Evolutionary conservation across 2,888 invertebrate genomes (phyloP).

Genomic region (Lissonota sp.): DNA sequence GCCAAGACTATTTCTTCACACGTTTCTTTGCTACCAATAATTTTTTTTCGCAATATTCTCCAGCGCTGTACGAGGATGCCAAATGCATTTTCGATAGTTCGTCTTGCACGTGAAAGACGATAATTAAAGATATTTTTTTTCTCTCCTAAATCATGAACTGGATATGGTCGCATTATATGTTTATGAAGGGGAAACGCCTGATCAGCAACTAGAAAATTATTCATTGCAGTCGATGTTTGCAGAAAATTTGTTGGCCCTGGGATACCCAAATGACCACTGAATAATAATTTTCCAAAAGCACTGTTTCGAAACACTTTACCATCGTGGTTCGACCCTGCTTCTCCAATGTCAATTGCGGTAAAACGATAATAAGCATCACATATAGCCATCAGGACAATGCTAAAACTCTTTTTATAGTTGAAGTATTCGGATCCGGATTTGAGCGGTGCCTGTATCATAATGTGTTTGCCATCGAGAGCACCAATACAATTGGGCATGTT

Average conservation of each 20-base stretch:
- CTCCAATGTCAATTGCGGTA: conserved; percentile 19
- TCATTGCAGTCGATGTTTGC: not conserved
- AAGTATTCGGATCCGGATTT: conserved; percentile 21
- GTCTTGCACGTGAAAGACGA: conserved; percentile 36
- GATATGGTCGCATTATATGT: conserved; percentile 30
- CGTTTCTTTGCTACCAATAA: conserved; percentile 8
- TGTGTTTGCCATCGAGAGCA: conserved; percentile 27
- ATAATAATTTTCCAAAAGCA: conserved; percentile 5
- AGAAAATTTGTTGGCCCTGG: conserved; percentile 7
- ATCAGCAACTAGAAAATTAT: conserved; percentile 10
- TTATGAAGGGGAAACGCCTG: conserved; percentile 12
- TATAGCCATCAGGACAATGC: conserved; percentile 37
- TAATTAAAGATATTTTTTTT: conserved; percentile 41
- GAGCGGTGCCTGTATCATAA: conserved; percentile 17
- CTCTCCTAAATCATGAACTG: conserved; percentile 6
- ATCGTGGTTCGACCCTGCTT: conserved; percentile 13
- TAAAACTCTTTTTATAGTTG: conserved; percentile 32
- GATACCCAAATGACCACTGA: not conserved
- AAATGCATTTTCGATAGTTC: conserved; percentile 40
- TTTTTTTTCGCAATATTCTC: conserved; percentile 26
- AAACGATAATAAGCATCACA: conserved; percentile 30
- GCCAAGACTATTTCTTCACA: conserved; percentile 17
- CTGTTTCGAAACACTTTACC: not conserved
- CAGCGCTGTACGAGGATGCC: conserved; percentile 33
- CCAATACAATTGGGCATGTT: conserved; percentile 46